Evolutionary conservation across 2,113 vertebrate species (phyloP), one percentile per base, ranked within the genome.

Genomic region (Gavia stellata): DNA sequence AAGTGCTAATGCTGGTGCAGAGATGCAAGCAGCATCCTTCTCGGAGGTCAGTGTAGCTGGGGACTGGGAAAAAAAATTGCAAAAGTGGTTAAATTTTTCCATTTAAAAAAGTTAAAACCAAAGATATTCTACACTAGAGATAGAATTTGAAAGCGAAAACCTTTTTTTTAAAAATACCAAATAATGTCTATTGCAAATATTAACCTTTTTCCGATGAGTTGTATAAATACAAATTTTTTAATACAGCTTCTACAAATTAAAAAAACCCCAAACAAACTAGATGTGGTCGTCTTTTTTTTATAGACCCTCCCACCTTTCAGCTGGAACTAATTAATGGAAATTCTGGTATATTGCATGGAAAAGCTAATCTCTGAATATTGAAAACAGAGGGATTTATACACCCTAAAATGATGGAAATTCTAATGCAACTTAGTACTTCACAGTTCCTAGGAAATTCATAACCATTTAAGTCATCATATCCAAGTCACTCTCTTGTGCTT

Each of bases 21-120:
- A 96, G 59, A 98, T 97, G 94, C 98, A 98, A 70, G 98, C 94
- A 50, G 98, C 93, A 75, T 99, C 99, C 93, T 99, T 99, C 88
- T 99, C 99, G 25, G 97, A 91, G 5, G 98, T 96, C 84, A 98
- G 97, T 26, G 97, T 90, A 62, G 98, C 97, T 97, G 99, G 97
- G 77, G 98, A 98, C 98, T 98, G 91, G 49, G 92, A 96, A 72
- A 97, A 63, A 40, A 86, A 42, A 67, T 52, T 29, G 65, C 49
- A 94, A 10, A 67, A 82, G 36, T 33, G 26, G 45, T 94, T 86
- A 79, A 3, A 24, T 67, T 65, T 68, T 61, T 68, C n/a, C 15
- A 36, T 33, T 44, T 1, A 40, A 58, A 58, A 74, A 34, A 23
- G 18, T 56, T 63, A 59, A 47, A 83, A 12, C 2, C 15, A 65